Base-by-base conservation (phyloP, 2,888 invertebrate species). In the Eristalinus aeneus region DNA sequence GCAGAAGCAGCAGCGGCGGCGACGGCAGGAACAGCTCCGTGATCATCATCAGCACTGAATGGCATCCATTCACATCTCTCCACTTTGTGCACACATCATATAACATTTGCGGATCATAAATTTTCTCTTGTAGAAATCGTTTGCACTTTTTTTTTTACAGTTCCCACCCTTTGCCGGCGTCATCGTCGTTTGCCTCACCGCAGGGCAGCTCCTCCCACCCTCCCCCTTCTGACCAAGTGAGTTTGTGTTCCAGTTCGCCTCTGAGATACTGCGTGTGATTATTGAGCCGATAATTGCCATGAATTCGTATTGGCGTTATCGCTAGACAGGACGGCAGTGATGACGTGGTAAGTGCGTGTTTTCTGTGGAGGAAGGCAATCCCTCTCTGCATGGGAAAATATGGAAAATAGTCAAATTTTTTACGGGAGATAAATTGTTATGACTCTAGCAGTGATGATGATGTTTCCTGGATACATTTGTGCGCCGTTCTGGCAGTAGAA, bases 91-190 rank as follows among this genome's bases (percentile, higher is more conserved):
- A 86, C 86, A 86, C 86, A 86, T 86, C 86, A 82, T 86, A 82
- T 86, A 86, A 86, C 86, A 86, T 86, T 86, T 86, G 86, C 86
- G 86, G 86, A 86, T 86, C 86, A 86, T 86, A 86, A 86, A 86
- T 86, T 86, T 86, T 81, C 82, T 86, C 86, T 82, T 86, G 77
- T 86, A 82, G 82, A 86, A 86, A 82, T 82, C 82, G 74, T 86
- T 86, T 86, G 82, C 86, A 86, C 86, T 86, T 82, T 82, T 80
- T 65, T 61, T 54, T 68, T 73, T 16, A 16, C 27, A 27, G 27
- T 27, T 23, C 23, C 36, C 10, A 16, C 20, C 34, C 58, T 74
- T 56, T 12, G 53, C 1, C 16, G 10, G 3, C 58, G 20, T 23
- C 39, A 36, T 65, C 31, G 46, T 31, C 64, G 60, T 72, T 61